Conservation (phyloP, 1,140 invertebrate genomes). For the Ptiloglossa arizonensis region DNA sequence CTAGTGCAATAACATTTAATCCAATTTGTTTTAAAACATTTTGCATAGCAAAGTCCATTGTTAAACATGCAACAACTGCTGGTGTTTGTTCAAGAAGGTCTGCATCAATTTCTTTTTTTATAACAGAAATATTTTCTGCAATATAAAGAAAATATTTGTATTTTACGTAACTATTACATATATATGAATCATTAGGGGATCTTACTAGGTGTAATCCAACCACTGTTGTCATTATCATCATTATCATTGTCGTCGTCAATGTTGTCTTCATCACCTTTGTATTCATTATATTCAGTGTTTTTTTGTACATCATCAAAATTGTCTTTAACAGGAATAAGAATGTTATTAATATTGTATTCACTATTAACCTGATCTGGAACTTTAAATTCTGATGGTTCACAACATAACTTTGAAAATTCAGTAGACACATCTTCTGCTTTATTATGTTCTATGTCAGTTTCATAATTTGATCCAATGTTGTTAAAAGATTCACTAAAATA, state of each 20-base stretch:
- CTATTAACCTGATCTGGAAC: constrained; percentile 67
- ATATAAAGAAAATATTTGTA: constrained; percentile 36
- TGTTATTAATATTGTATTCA: constrained; percentile 72
- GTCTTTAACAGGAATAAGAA: constrained; percentile 68
- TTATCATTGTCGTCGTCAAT: constrained; percentile 78
- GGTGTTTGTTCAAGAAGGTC: constrained; percentile 84
- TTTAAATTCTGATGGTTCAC: constrained; percentile 70
- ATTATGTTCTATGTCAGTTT: constrained; percentile 62
- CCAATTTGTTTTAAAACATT: constrained; percentile 98
- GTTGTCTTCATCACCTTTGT: constrained; percentile 57
- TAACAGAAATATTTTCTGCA: constrained; percentile 87
- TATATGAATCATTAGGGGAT: constrained; percentile 39
- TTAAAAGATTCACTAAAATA: constrained; percentile 42
- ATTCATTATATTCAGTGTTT: not conserved
- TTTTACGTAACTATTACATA: constrained; percentile 85
- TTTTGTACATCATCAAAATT: constrained; percentile 71
- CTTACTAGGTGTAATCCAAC: constrained; percentile 93
- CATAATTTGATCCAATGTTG: constrained; percentile 63
- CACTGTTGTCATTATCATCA: constrained; percentile 85
- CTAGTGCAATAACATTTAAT: constrained; percentile 92
- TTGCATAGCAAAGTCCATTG: constrained; percentile 98
- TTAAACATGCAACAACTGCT: constrained; percentile 94
- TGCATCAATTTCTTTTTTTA: constrained; percentile 87
- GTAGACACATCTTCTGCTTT: constrained; percentile 69
- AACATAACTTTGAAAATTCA: constrained; percentile 76